These are phyloP conservation scores for Agapostemon virescens DNA, from an alignment of 2,888 invertebrate species.

Conservation along the genomic window DNA sequence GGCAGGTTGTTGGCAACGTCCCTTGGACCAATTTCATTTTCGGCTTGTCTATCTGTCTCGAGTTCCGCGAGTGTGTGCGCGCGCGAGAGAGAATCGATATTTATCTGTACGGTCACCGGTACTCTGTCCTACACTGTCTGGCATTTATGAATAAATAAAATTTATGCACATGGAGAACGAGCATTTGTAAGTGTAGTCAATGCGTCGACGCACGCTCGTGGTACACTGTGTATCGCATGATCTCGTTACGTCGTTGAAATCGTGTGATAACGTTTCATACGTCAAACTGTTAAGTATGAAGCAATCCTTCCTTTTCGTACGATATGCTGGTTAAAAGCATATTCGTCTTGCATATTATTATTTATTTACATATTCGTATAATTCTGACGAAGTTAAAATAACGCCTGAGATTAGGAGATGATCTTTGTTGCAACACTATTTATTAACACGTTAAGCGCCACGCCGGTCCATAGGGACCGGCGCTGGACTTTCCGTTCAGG, in stretches of 20 bases:
- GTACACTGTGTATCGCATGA: background rate
- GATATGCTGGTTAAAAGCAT: too few relatives aligned
- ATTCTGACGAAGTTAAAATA: background rate
- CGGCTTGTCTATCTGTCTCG: background rate
- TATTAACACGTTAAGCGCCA: too few relatives aligned
- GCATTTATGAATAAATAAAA: background rate
- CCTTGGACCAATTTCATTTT: background rate
- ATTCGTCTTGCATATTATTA: too few relatives aligned
- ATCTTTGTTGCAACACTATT: background rate
- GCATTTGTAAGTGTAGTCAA: background rate
- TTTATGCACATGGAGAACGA: background rate
- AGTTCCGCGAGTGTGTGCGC: background rate
- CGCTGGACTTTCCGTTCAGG: too few relatives aligned
- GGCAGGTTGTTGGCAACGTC: slow-evolving; percentile 9
- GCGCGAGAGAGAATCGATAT: background rate
- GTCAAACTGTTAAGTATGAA: background rate
- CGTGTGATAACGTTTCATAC: background rate
- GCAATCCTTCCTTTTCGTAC: background rate
- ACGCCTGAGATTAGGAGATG: background rate
- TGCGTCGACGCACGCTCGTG: background rate
- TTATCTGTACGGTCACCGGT: background rate
- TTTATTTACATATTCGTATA: background rate
- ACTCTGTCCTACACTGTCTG: background rate
- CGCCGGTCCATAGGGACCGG: too few relatives aligned
- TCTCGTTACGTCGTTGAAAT: background rate